A percentile compares a stretch with the other conserved stretches of the same genome.
Conservation (phyloP, 1,140 invertebrate species). For the Tyrophagus putrescentiae region DNA sequence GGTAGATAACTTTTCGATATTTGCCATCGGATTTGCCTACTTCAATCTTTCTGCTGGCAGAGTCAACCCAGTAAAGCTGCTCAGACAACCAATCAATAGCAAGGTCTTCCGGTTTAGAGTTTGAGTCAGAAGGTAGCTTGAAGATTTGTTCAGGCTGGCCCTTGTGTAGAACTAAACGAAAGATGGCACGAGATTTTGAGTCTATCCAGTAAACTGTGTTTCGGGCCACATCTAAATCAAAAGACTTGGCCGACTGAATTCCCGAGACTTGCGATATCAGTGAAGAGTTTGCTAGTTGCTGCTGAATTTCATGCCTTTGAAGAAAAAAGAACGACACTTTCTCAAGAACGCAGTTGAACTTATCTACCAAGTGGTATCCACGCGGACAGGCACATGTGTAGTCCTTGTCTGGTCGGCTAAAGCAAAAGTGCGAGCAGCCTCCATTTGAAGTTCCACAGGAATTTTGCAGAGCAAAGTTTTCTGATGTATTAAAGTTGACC, state of each 20-base stretch:
- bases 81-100: conserved; percentile 89
- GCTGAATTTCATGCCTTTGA: conserved; percentile 59
- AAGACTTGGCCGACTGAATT: conserved; percentile 57
- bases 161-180: conserved; percentile 64
- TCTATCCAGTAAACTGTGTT: conserved; percentile 72
- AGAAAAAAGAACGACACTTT: conserved; percentile 77
- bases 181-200: conserved; percentile 45
- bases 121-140: conserved; percentile 69
- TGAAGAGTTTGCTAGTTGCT: conserved; percentile 52
- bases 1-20: conserved; percentile 63
- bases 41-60: conserved; percentile 70
- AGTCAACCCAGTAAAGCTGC: conserved; percentile 91
- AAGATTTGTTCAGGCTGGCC: conserved; percentile 49
- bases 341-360: conserved; percentile 79
- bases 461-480: conserved; percentile 46
- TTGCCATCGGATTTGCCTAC: conserved; percentile 70
- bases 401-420: conserved; percentile 51
- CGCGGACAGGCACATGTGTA: conserved; percentile 85
- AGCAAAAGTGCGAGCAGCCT: conserved; percentile 66
- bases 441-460: conserved; percentile 57
- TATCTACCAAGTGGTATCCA: conserved; percentile 62
- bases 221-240: conserved; percentile 60
- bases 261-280: conserved; percentile 60
- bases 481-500: conserved; percentile 51
- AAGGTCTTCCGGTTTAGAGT: conserved; percentile 86